These are phyloP conservation scores for Lipophrys pholis DNA, from an alignment of 2,113 vertebrate genomes.

Conservation along the genomic window DNA sequence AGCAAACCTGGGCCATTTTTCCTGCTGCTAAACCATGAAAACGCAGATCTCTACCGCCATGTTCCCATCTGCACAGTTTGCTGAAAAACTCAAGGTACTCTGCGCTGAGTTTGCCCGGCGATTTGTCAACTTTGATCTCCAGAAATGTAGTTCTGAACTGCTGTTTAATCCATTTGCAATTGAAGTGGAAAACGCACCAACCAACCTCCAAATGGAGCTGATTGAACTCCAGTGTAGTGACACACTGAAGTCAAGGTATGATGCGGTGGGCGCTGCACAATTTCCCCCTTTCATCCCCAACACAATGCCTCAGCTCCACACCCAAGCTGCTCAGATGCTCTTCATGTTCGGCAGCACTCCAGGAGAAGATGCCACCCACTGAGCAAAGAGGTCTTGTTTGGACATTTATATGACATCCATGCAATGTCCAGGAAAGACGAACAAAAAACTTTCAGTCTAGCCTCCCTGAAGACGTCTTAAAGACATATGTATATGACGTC, in stretches of 20 bases:
- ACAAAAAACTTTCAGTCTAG: too few relatives aligned
- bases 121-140: slow-evolving; percentile 8
- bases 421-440: too few relatives aligned
- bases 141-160: slow-evolving; percentile 21
- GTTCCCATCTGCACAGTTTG: slow-evolving; percentile 9
- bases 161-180: slow-evolving; percentile 2
- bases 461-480: too few relatives aligned
- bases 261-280: neutral
- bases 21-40: slow-evolving; percentile 4
- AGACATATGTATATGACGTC: too few relatives aligned
- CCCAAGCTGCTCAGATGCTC: slow-evolving; percentile 8
- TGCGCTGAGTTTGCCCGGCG: neutral
- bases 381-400: too few relatives aligned
- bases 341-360: slow-evolving; percentile 14
- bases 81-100: slow-evolving; percentile 20
- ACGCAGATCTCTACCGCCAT: neutral
- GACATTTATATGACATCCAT: too few relatives aligned
- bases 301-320: neutral
- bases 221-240: slow-evolving; percentile 18
- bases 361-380: too few relatives aligned
- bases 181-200: slow-evolving; percentile 13
- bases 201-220: slow-evolving; percentile 26
- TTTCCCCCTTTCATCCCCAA: neutral
- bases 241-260: slow-evolving; percentile 15
- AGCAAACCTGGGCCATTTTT: slow-evolving; percentile 32